Conservation (phyloP, 2,797 vertebrate species). For the Nannoperca australis region DNA sequence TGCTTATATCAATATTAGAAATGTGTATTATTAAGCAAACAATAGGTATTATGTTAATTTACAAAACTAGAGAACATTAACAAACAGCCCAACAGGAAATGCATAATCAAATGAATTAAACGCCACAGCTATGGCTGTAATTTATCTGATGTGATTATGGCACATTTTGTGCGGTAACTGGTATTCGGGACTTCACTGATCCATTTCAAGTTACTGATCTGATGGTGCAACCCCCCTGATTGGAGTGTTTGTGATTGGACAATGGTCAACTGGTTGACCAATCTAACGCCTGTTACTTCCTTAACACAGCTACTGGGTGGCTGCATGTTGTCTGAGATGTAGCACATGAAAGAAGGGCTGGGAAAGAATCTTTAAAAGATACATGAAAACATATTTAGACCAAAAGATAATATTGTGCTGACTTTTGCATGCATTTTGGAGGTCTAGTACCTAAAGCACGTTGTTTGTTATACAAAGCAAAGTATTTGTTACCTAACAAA, state of each 20-base stretch:
- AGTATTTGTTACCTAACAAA: slow-evolving; percentile 2
- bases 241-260: too few relatives aligned
- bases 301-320: background rate
- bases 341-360: slow-evolving; percentile 29
- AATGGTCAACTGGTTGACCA: too few relatives aligned
- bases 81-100: background rate
- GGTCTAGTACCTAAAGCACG: slow-evolving; percentile 41
- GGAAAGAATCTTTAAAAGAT: slow-evolving; percentile 1
- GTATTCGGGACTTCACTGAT: too few relatives aligned
- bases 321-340: slow-evolving; percentile 16
- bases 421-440: slow-evolving; percentile 32
- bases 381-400: slow-evolving; percentile 28
- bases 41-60: background rate
- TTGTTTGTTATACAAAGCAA: slow-evolving; percentile 17
- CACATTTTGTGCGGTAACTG: too few relatives aligned
- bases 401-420: slow-evolving; percentile 11
- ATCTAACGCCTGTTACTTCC: background rate
- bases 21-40: background rate
- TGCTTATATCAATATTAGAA: background rate
- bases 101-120: background rate
- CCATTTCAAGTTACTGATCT: too few relatives aligned
- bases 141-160: too few relatives aligned
- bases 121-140: too few relatives aligned
- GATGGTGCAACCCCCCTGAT: too few relatives aligned
- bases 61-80: slow-evolving; percentile 4